Conservation (phyloP, 2,113 vertebrate species). For the Corvus moneduloides region DNA sequence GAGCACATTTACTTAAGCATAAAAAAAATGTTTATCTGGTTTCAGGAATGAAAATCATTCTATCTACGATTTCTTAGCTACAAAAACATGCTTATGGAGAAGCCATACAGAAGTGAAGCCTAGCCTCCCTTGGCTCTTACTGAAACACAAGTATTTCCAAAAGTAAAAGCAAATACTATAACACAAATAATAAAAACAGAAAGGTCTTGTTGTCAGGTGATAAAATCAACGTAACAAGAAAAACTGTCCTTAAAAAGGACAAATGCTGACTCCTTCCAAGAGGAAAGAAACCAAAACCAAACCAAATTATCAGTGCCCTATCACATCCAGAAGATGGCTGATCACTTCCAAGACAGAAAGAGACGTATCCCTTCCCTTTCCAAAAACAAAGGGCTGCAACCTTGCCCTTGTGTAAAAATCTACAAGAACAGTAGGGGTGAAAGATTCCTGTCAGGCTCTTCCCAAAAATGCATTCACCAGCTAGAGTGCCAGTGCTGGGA, state of each 20-base stretch:
- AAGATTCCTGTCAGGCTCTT: not conserved
- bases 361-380: not conserved
- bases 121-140: not conserved
- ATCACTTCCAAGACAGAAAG: not conserved
- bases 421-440: not conserved
- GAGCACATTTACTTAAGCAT: not conserved
- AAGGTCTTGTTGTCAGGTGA: rapidly evolving
- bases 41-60: not conserved
- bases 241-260: not conserved
- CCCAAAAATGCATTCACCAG: not conserved
- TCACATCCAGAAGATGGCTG: not conserved
- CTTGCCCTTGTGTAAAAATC: not conserved
- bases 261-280: not conserved
- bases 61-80: not conserved
- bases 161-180: not conserved
- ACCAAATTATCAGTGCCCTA: not conserved
- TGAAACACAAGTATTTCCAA: not conserved
- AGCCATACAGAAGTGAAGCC: not conserved
- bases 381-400: not conserved
- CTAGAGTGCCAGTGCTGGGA: not conserved
- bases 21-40: not conserved
- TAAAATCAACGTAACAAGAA: not conserved
- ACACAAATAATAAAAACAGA: rapidly evolving
- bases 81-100: not conserved
- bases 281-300: not conserved